Base-by-base conservation (phyloP, 2,797 vertebrate genomes). In the Aplochiton taeniatus region DNA sequence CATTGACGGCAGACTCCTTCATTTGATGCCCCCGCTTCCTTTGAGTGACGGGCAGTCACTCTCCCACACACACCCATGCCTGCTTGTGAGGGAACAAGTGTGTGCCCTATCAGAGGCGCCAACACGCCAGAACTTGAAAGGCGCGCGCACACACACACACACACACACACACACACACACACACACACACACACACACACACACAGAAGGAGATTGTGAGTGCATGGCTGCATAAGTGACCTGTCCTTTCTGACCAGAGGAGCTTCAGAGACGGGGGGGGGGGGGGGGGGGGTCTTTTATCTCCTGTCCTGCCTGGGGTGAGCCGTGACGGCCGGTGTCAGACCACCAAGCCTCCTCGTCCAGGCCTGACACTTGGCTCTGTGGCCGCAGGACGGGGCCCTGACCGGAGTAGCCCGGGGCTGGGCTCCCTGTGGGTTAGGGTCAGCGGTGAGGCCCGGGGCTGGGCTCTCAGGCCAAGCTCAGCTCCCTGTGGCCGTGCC, bases 1-100 rank as follows among this genome's bases (percentile, higher is more conserved):
- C 58, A 56, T 55, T 71, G 19, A 53, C 65, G 8, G 11, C 16
- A 54, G 66, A 62, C 72, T 50, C 42, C 53, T 20, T 67, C 20
- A 46, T 49, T 68, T 10, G 44, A n/a, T 59, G 31, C 58, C 43
- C 10, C 20, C 59, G n/a, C n/a, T n/a, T n/a, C n/a, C n/a, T n/a
- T n/a, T n/a, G n/a, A n/a, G n/a, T n/a, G n/a, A n/a, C n/a, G n/a
- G n/a, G 4, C 59, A 16, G 19, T 41, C 31, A 13, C 19, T 20
- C 20, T 6, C 45, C 14, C 58, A 20, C 41, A 45, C 43, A 9
- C 42, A 58, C 14, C 9, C 16, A 44, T n/a, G 13, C 46, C 9
- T 14, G 13, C 46, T 11, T 8, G 13, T 14, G 1, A 10, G 13
- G 1, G 13, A 2, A 48, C 46, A 48, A 10, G 13, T 14, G 13